Evolutionary conservation across 2,113 vertebrate genomes (phyloP).

Genomic region (Euleptes europaea): DNA sequence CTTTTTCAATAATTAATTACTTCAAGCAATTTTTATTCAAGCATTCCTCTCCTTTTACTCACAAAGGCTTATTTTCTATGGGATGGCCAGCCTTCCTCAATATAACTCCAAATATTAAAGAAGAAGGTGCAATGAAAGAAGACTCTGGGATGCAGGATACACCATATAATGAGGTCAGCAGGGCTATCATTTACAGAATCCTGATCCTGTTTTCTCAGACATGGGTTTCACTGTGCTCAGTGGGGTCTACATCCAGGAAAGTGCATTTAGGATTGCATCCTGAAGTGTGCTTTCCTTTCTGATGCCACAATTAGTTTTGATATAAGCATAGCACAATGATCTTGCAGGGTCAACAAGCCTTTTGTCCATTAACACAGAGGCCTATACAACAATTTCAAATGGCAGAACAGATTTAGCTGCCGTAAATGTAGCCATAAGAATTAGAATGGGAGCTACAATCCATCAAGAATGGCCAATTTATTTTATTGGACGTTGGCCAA

Average conservation of each 20-base stretch:
- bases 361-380: not conserved
- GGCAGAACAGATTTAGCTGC: not conserved
- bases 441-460: not conserved
- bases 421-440: not conserved
- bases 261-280: not conserved
- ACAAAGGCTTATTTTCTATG: constrained; percentile 92
- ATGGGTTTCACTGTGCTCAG: not conserved
- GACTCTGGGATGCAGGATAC: constrained; percentile 97
- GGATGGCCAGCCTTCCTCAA: constrained; percentile 97
- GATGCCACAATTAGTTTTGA: not conserved
- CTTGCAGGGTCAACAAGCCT: not conserved
- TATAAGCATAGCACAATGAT: not conserved
- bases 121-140: constrained; percentile 98
- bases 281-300: not conserved
- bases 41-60: constrained; percentile 25
- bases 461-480: too few species aligned
- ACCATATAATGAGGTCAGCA: constrained; percentile 92
- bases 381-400: not conserved
- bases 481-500: too few species aligned
- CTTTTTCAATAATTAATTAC: constrained; percentile 13
- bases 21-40: not conserved
- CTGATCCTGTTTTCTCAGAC: not conserved
- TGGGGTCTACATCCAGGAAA: not conserved
- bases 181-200: not conserved
- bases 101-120: constrained; percentile 96